phyloP scores from a whole-genome alignment of 2,888 invertebrate species.

The Platynereis dumerilii region DNA sequence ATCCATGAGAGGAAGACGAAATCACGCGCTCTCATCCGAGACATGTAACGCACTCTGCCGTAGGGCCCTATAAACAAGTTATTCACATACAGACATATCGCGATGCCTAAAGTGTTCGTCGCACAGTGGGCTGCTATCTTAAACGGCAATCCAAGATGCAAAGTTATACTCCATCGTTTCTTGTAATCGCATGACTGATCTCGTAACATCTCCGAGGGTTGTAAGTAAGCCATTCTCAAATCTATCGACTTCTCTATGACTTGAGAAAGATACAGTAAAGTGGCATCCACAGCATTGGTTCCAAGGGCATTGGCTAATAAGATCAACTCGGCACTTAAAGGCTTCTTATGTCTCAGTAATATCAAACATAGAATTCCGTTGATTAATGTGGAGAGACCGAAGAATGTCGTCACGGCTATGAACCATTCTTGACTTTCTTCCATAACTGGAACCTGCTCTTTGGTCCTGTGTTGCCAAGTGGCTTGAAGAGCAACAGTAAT shows the following conservation, averaged over 20 bases:
- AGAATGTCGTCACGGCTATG: not conserved
- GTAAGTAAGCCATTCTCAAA: conserved; percentile 3
- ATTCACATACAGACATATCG: conserved; percentile 14
- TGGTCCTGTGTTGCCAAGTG: too few species aligned
- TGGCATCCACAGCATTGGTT: conserved; percentile 15
- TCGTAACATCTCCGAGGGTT: conserved; percentile 6
- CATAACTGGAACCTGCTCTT: not conserved
- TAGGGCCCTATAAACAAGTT: not conserved
- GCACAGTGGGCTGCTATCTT: conserved; percentile 17
- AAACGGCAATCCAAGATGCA: conserved; percentile 18
- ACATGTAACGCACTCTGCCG: conserved; percentile 4
- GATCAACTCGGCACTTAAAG: not conserved
- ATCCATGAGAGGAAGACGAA: conserved; percentile 19
- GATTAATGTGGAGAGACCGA: not conserved
- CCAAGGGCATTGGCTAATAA: conserved; percentile 11
- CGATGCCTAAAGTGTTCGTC: conserved; percentile 15
- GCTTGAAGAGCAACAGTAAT: too few species aligned
- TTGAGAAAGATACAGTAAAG: conserved; percentile 6
- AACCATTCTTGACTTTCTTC: conserved; percentile 1
- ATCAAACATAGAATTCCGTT: conserved; percentile 3
- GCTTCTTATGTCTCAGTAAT: conserved; percentile 2
- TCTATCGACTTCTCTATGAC: conserved; percentile 6
- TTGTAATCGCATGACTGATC: conserved; percentile 7
- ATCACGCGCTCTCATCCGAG: conserved; percentile 8
- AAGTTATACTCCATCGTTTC: conserved; percentile 20